Evolutionary conservation across 2,888 invertebrate genomes (phyloP), one percentile per base, ranked within the genome.

Genomic region (Chromoteleia sp.): DNA sequence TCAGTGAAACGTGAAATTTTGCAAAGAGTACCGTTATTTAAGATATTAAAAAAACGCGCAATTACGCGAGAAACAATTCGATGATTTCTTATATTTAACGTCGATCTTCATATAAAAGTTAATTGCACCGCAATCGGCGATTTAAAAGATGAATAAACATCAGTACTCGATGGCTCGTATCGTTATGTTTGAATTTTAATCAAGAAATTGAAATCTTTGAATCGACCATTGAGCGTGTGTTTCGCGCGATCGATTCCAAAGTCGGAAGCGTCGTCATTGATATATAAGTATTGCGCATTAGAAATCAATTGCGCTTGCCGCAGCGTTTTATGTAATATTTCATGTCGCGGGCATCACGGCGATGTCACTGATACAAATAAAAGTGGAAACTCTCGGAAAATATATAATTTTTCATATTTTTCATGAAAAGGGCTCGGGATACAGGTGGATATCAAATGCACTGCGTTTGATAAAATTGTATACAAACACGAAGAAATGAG

Each of bases 351-450:
- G 10, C 15, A 45, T 45, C 45, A 17, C 12, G 4, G 14, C 8
- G 30, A 29, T 71, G 17, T 29, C 17, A 14, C 21, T 25, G 50
- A 36, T 71, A 71, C 50, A 59, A 50, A 50, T 50, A 29, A 29
- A 25, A 50, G 50, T 25, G 15, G 19, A 29, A 50, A 45, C 15
- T 61, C 43, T 25, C 33, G 15, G 12, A 73, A 61, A 41, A 52
- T 48, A 17, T 36, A 58, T 70, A 48, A 70, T 70, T 70, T 58
- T 70, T 70, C 70, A 59, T 39, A 52, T 58, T 39, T 61, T 52
- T 54, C 67, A 30, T 67, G 30, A 41, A 58, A 68, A 30, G 56
- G 15, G 12, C 21, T 54, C 43, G 39, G 56, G 56, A 68, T 68
- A 68, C 43, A 56, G 17, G 33, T 56, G 33, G 41, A n/a, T 33